Base-by-base conservation (phyloP, 2,888 invertebrate species). In the Troides helena region DNA sequence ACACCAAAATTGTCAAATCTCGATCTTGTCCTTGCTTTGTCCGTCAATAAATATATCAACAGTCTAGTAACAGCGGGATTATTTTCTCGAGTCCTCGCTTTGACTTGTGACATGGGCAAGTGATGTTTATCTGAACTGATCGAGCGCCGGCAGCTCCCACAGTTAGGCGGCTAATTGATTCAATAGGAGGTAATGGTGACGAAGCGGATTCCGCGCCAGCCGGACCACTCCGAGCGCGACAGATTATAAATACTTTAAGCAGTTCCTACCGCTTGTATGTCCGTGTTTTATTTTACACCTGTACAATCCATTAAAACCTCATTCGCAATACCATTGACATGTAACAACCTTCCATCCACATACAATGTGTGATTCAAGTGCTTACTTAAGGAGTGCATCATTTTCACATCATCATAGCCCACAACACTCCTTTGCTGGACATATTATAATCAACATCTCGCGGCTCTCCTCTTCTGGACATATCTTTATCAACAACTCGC, bases 91-190 rank as follows among this genome's bases (percentile, higher is more conserved):
- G 46, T 21, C 58, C 30, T 23, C n/a, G 57, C n/a, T 2, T n/a
- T 62, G 66, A 66, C 66, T 66, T 62, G 58, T 62, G 69, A 69
- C n/a, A 12, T 23, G 53, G 66, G 66, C 70, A 59, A 50, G 21
- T 62, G 70, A 70, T 66, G 62, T 62, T 46, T 66, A 70, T 70
- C 69, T 57, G 18, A 4, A 12, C 23, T 7, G 39, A 57, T 43
- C 62, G 39, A 23, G 58, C 62, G 25, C 61, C 61, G 39, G 25
- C 30, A 36, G 62, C 70, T 66, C 50, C 66, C 59, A 62, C 62
- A 36, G 58, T 70, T 65, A 66, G 62, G 30, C 53, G 66, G 59
- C 70, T 70, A 70, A 66, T 70, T 70, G 63, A 70, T 66, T 67
- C 62, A 66, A 59, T 61, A 57, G 65, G 50, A 62, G 62, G 70